Evolutionary conservation across 2,113 vertebrate genomes (phyloP).

Genomic region (Chamaetylas fuelleborni): DNA sequence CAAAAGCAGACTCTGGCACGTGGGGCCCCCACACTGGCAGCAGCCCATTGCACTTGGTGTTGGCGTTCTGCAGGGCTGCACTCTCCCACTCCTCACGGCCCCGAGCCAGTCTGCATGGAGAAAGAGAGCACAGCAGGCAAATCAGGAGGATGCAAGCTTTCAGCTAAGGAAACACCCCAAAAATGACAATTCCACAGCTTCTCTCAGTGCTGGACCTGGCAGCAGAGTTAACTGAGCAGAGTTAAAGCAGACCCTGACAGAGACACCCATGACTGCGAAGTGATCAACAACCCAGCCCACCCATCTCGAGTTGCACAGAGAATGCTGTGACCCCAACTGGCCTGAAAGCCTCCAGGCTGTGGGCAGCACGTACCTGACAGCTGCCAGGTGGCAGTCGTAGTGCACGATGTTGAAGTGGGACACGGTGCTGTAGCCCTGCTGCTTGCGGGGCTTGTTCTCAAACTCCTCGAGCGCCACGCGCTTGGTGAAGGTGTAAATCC

Average conservation of each 20-base stretch:
- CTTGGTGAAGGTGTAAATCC: constrained; percentile 98
- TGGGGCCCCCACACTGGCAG: constrained; percentile 97
- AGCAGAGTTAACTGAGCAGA: not conserved
- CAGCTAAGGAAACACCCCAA: not conserved
- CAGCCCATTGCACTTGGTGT: constrained; percentile 99
- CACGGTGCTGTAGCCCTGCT: constrained; percentile 98
- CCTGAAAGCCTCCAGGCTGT: rapidly evolving
- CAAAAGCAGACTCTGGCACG: constrained; percentile 97
- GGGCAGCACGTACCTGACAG: constrained; percentile 82
- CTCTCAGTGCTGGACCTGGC: not conserved
- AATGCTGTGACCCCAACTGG: rapidly evolving
- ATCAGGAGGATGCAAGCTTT: not conserved
- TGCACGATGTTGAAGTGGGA: constrained; percentile 99
- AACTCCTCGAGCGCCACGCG: constrained; percentile 93
- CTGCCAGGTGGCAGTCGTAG: constrained; percentile 96
- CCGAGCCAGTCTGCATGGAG: constrained; percentile 82
- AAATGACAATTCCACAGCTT: not conserved
- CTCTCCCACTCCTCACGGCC: constrained; percentile 98
- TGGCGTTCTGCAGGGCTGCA: constrained; percentile 95
- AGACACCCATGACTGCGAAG: not conserved
- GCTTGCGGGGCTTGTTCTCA: constrained; percentile 96
- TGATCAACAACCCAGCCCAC: not conserved
- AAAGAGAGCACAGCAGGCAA: not conserved
- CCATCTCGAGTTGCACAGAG: rapidly evolving
- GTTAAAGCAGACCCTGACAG: not conserved